These are phyloP conservation scores for Catharus minimus DNA, from an alignment of 2,113 vertebrate species.

Conservation along the genomic window DNA sequence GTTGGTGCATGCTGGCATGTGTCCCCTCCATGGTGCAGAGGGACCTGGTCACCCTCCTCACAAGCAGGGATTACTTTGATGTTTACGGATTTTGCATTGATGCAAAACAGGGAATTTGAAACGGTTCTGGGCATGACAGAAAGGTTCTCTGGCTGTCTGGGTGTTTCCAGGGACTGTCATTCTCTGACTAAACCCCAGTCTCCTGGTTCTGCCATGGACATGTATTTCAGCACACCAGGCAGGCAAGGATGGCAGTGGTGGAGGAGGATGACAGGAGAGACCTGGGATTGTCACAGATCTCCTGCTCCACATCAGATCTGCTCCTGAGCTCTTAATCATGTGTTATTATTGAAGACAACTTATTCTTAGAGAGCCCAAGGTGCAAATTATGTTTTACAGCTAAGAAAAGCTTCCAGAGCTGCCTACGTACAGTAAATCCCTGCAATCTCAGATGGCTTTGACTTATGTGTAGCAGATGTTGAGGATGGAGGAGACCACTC, in stretches of 20 bases:
- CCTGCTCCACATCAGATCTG: background rate
- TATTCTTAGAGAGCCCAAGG: conserved; percentile 15
- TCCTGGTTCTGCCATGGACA: fast-evolving
- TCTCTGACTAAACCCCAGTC: background rate
- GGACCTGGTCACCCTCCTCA: background rate
- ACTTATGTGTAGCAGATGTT: background rate
- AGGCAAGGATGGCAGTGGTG: background rate
- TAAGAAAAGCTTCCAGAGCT: conserved; percentile 19
- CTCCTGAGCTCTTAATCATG: background rate
- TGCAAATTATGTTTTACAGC: conserved; percentile 29
- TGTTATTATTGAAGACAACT: conserved; percentile 12
- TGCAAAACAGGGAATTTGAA: background rate
- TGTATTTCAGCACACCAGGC: background rate
- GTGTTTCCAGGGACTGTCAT: background rate
- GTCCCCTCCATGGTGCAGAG: fast-evolving
- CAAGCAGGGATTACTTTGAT: background rate
- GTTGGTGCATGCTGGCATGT: fast-evolving
- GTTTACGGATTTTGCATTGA: background rate
- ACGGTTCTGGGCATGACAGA: background rate
- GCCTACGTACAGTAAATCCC: background rate
- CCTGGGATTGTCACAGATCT: background rate
- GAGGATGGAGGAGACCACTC: background rate
- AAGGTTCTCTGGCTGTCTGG: background rate
- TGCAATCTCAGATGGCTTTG: background rate
- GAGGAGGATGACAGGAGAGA: background rate